Evolutionary conservation across 2,888 invertebrate genomes (phyloP).

Genomic region (Drosophila tanythrix): DNA sequence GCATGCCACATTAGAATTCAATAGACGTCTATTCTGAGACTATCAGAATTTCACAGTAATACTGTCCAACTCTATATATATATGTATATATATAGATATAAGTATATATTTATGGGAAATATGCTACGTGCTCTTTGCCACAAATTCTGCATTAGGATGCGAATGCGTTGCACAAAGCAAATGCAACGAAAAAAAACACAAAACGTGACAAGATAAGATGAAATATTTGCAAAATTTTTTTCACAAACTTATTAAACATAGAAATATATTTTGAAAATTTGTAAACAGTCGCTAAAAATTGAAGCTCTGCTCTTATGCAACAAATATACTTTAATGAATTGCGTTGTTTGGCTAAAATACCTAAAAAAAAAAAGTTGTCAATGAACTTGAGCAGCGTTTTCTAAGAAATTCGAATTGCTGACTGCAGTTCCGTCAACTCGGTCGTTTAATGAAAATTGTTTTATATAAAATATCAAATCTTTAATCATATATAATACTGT

Average conservation of each 20-base stretch:
- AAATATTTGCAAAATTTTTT: conserved; percentile 18
- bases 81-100: neutral
- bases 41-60: conserved; percentile 12
- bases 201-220: conserved; percentile 49
- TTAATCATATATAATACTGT: neutral
- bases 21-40: conserved; percentile 52
- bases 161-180: conserved; percentile 33
- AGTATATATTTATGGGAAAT: conserved; percentile 56
- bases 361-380: conserved; percentile 56
- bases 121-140: conserved; percentile 65
- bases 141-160: conserved; percentile 65
- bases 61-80: neutral
- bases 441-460: neutral
- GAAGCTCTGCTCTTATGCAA: conserved; percentile 2
- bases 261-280: neutral
- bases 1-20: conserved; percentile 70
- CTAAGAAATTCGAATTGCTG: conserved; percentile 65
- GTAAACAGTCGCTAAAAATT: neutral
- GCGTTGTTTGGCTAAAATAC: neutral
- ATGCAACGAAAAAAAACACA: conserved; percentile 12
- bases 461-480: neutral
- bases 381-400: conserved; percentile 69
- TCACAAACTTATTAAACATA: neutral
- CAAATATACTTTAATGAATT: conserved; percentile 13
- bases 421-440: conserved; percentile 59